Conservation (phyloP, 2,797 vertebrate species). For the Cichlasoma orientale region DNA sequence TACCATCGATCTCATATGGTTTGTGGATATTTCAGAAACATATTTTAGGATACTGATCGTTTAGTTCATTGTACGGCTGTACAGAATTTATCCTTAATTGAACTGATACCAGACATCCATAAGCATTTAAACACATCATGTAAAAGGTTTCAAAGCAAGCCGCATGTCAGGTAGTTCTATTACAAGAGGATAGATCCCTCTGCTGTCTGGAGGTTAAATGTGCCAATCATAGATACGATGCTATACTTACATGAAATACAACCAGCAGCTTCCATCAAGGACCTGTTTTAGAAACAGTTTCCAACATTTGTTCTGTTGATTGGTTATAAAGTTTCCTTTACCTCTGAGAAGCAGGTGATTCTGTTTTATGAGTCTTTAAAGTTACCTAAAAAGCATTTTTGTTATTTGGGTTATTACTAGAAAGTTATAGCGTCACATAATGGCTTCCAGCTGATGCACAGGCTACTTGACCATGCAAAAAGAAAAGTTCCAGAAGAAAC, state of each 20-base stretch:
- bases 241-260: neutral
- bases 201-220: neutral
- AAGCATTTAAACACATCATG: neutral
- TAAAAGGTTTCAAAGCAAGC: neutral
- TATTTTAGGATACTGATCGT: neutral
- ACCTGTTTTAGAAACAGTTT: neutral
- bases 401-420: constrained; percentile 10
- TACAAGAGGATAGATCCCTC: no score
- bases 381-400: constrained; percentile 36
- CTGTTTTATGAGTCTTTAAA: neutral
- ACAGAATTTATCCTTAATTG: neutral
- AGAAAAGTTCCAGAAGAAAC: neutral
- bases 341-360: neutral
- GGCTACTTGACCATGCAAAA: neutral
- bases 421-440: neutral
- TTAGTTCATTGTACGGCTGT: neutral
- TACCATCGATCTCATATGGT: neutral
- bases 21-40: neutral
- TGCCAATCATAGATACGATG: neutral
- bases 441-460: neutral
- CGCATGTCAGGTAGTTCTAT: neutral
- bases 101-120: neutral
- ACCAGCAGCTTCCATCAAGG: neutral
- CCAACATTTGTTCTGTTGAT: neutral
- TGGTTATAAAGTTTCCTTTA: neutral